Evolutionary conservation across 2,888 invertebrate species (phyloP).

Genomic region (Isoperla grammatica): DNA sequence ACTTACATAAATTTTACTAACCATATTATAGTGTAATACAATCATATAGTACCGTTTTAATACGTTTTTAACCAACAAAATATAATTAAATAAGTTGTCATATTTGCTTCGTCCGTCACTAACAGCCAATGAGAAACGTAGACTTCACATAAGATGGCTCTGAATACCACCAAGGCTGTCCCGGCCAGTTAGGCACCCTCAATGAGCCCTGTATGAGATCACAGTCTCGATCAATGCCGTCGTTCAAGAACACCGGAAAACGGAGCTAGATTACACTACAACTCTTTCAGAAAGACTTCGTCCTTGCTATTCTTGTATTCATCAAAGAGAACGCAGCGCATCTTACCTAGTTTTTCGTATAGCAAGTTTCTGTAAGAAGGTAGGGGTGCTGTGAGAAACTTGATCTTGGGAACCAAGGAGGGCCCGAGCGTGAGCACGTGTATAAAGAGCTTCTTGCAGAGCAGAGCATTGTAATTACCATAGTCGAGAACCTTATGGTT

Average conservation of each 20-base stretch:
- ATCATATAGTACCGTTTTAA: no score
- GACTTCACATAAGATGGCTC: no score
- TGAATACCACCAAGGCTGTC: neutral
- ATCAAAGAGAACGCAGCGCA: neutral
- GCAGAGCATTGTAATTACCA: no score
- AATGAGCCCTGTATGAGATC: no score
- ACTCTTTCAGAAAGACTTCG: neutral
- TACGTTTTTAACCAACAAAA: no score
- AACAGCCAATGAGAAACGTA: no score
- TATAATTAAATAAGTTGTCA: no score
- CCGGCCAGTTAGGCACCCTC: neutral
- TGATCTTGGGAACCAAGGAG: conserved; percentile 16
- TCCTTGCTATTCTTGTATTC: neutral
- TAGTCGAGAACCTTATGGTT: no score
- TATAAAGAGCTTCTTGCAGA: neutral
- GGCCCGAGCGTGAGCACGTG: neutral
- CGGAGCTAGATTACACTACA: conserved; percentile 1
- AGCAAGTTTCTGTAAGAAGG: neutral
- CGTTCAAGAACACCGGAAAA: conserved; percentile 6
- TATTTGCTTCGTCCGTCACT: no score
- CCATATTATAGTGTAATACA: no score
- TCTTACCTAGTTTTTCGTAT: neutral
- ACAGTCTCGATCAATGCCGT: neutral
- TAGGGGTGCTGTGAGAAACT: conserved; percentile 6
- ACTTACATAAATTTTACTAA: no score